Conservation (phyloP, 2,888 invertebrate species). For the Torymus tubicola region DNA sequence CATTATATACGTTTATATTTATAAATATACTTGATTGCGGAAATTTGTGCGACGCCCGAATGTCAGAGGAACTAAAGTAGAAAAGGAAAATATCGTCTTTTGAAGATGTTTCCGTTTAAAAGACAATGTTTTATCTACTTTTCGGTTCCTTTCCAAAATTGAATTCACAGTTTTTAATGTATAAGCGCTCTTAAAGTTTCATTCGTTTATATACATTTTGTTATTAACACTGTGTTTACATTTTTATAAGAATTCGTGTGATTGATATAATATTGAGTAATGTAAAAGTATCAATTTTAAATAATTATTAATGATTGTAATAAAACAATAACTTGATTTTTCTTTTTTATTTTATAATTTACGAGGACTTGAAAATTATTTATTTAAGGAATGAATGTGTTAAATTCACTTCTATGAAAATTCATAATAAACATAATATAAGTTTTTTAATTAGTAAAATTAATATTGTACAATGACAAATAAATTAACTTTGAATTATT, state of each 20-base stretch:
- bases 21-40: constrained; percentile 40
- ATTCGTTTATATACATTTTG: constrained; percentile 10
- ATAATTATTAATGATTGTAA: too few species aligned
- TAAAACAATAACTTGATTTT: too few species aligned
- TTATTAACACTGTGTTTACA: not conserved
- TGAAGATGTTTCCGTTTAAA: not conserved
- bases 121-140: not conserved
- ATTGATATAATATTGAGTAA: not conserved
- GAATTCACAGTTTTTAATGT: constrained; percentile 9
- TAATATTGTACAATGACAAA: too few species aligned
- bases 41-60: constrained; percentile 50
- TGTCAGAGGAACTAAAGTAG: constrained; percentile 21
- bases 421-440: too few species aligned
- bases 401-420: too few species aligned
- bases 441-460: too few species aligned
- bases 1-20: constrained; percentile 32
- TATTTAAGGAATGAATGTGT: too few species aligned
- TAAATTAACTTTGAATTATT: too few species aligned
- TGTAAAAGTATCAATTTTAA: too few species aligned
- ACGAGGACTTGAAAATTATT: too few species aligned
- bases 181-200: constrained; percentile 51
- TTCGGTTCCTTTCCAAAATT: constrained; percentile 15
- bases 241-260: constrained; percentile 1
- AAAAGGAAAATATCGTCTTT: constrained; percentile 29
- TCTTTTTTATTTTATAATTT: too few species aligned